Conservation (phyloP, 2,888 invertebrate species). For the Sphaeridia pumilis region DNA sequence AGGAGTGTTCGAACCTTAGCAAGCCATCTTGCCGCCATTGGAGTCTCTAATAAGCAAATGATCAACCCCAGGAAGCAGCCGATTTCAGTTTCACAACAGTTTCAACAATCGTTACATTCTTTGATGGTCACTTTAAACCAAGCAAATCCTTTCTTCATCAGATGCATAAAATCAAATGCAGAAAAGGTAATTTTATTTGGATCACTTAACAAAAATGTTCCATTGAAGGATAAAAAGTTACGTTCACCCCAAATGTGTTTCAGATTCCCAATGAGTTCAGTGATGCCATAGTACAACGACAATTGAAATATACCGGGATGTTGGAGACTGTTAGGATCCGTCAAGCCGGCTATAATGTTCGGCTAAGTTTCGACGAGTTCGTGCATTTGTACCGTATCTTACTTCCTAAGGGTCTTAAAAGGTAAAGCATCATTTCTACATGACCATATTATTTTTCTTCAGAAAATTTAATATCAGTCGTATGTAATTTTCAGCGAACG, state of each 20-base stretch:
- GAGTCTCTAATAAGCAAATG: constrained; percentile 41
- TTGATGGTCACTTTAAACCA: constrained; percentile 89
- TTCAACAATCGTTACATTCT: constrained; percentile 80
- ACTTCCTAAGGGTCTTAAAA: constrained; percentile 67
- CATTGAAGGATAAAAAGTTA: background rate
- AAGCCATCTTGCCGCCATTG: constrained; percentile 50
- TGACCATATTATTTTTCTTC: constrained; percentile 3
- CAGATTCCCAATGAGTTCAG: constrained; percentile 80
- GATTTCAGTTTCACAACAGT: constrained; percentile 87
- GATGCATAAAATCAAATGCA: constrained; percentile 92
- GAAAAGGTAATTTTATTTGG: constrained; percentile 52
- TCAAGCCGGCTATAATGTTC: constrained; percentile 88
- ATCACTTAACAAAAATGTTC: background rate
- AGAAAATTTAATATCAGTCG: too few species aligned
- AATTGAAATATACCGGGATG: constrained; percentile 92
- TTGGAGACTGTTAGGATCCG: constrained; percentile 87
- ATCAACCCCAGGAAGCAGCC: constrained; percentile 67
- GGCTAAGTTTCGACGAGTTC: constrained; percentile 87
- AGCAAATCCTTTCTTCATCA: constrained; percentile 69
- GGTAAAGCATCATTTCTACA: constrained; percentile 35
- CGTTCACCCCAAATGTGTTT: constrained; percentile 15
- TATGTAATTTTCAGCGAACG: constrained; percentile 67
- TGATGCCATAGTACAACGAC: constrained; percentile 80
- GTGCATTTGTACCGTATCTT: constrained; percentile 83
- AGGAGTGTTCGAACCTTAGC: constrained; percentile 85